Base-by-base conservation (phyloP, 2,113 vertebrate species). In the Falco punctatus region DNA sequence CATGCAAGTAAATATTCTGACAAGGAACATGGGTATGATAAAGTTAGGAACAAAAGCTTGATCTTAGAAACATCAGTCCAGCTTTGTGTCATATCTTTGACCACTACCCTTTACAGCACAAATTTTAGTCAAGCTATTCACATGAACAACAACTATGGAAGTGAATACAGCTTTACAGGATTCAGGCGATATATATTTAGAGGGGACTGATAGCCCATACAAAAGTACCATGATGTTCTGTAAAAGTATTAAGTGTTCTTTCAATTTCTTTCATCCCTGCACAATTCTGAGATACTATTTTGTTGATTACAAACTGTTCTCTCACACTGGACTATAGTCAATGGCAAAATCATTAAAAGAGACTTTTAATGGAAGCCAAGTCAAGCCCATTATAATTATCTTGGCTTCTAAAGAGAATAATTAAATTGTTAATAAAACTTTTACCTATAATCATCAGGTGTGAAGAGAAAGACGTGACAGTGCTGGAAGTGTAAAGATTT, bases 391-490 rank as follows among this genome's bases (percentile, higher is more conserved):
- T 82, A 38, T 59, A 87, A 89, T 93, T 91, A 67, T 32, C 57
- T 80, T 86, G 48, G 49, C 79, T 91, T 89, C 48, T 81, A 72
- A 73, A 80, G 38, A 74, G 32, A 94, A 74, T 86, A 90, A 95
- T 72, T 86, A 81, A 88, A 57, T 86, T 59, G 42, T 74, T 81
- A 94, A 80, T 94, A 90, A 88, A 91, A 93, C 46, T 90, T 65
- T 57, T 79, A 81, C 59, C 70, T 91, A 6, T 81, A 86, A 67
- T 92, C 67, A 75, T 55, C n/a, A 92, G 44, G 69, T 86, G 30
- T 88, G 46, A 70, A 81, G 44, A 75, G 62, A 75, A 92, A 38
- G 55, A 65, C 83, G 51, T 55, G 30, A 87, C 42, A 93, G 40
- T 66, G 27, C 24, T 92, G 32, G 32, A 83, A 81, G 23, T 70